Base-by-base conservation (phyloP, 37 sponge, comb jelly and placozoan species). In the Tethya wilhelma region DNA sequence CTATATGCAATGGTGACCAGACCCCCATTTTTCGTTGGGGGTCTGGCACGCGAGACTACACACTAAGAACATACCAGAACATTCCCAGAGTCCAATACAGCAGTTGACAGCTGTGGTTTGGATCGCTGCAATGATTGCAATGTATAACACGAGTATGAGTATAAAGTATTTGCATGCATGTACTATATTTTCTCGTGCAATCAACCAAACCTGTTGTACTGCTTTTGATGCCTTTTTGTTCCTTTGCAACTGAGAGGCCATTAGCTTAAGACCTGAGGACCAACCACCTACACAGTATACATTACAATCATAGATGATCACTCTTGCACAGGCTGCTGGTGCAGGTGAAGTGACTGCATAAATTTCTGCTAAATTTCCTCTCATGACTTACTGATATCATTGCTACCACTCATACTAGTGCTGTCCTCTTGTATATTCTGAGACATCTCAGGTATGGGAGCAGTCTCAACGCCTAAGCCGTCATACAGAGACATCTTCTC, bases 401-500 rank as follows among this genome's bases (percentile, higher is more conserved):
- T n/a, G n/a, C n/a, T n/a, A n/a, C n/a, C n/a, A n/a, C n/a, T n/a
- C n/a, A n/a, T n/a, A n/a, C n/a, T n/a, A 23, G 17, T 49, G 30
- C 36, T 41, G 58, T 33, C 62, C 41, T 34, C 55, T 22, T 4
- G 37, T 33, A 56, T 36, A 6, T 3, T 36, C 12, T 40, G 56
- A 19, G 31, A 26, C 38, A 53, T 64, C 46, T 78, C 85, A 19
- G 79, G 74, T 1, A 86, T 45, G 1, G 89, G 92, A 28, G 92
- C 92, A 0, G 92, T 91, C 65, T 91, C 92, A 44, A 91, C 92
- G 0, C 74, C 56, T 30, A 91, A 17, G 2, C 92, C 92, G 28
- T 91, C 92, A 66, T 91, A 91, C 22, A 91, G 80, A 56, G 92
- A 91, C 92, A 91, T 91, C 14, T 49, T 49, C 53, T 49, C 14